Percentiles rank a stretch among this genome's conserved stretches.
phyloP scores from a whole-genome alignment of 2,888 invertebrate genomes.

The Lottia gigantea region DNA sequence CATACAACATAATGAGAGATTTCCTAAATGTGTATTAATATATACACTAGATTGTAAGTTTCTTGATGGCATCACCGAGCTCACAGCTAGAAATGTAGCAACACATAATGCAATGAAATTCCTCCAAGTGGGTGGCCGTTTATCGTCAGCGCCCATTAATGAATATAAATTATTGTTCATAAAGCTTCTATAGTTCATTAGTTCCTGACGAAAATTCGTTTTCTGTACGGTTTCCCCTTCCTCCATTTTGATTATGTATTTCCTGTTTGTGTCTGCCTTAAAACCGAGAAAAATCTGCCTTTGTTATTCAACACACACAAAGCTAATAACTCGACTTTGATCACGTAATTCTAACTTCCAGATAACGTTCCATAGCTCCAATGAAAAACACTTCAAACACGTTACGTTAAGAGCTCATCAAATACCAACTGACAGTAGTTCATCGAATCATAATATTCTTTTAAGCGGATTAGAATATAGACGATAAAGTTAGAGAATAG shows the following conservation, averaged over 20 bases:
- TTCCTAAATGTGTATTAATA: conserved; percentile 44
- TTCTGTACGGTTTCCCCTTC: conserved; percentile 4
- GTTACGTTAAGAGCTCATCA: too few relatives aligned
- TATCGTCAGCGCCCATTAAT: conserved; percentile 23
- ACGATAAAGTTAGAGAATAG: too few relatives aligned
- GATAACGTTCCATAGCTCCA: too few relatives aligned
- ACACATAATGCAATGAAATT: conserved; percentile 35
- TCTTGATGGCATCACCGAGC: conserved; percentile 37
- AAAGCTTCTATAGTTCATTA: conserved; percentile 1
- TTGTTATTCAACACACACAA: too few relatives aligned
- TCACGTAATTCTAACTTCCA: too few relatives aligned
- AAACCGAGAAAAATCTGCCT: too few relatives aligned
- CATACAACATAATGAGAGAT: conserved; percentile 51
- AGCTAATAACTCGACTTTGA: too few relatives aligned
- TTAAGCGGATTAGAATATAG: too few relatives aligned
- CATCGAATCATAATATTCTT: too few relatives aligned
- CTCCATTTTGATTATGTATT: not conserved
- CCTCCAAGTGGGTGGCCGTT: conserved; percentile 32
- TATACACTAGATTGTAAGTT: conserved; percentile 56
- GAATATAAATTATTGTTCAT: conserved; percentile 7
- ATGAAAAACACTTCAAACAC: too few relatives aligned
- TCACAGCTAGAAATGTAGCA: conserved; percentile 35
- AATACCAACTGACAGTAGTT: too few relatives aligned
- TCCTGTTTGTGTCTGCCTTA: too few relatives aligned
- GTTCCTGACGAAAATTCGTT: not conserved